phyloP scores from a whole-genome alignment of 2,797 vertebrate genomes.

The Buceros bicornis region DNA sequence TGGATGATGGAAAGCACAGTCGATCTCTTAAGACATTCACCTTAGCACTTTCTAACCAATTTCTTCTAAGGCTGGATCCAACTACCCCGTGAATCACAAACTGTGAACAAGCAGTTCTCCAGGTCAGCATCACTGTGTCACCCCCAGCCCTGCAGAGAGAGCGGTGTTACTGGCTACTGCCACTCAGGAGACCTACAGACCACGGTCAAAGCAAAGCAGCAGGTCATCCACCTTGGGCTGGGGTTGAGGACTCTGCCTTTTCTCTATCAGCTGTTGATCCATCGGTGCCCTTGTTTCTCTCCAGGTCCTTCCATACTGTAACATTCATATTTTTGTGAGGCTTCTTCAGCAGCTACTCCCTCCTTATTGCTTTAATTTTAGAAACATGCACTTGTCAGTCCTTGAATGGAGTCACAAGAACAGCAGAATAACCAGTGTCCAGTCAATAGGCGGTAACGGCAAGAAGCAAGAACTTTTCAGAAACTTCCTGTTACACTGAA shows the following conservation, averaged over 20 bases:
- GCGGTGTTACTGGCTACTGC: neutral
- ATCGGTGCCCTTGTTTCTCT: neutral
- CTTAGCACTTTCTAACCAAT: neutral
- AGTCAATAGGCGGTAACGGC: neutral
- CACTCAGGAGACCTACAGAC: neutral
- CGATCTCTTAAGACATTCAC: neutral
- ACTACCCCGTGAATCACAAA: neutral
- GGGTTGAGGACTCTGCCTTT: neutral
- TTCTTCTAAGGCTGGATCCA: neutral
- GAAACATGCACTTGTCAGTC: neutral
- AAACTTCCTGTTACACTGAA: neutral
- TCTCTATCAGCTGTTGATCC: neutral
- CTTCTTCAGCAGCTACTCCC: neutral
- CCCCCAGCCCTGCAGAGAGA: rapidly evolving
- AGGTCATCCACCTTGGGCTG: neutral
- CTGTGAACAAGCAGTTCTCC: neutral
- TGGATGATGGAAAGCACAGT: neutral
- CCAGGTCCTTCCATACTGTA: neutral
- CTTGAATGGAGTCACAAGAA: neutral
- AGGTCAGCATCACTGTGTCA: neutral
- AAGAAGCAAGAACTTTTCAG: neutral
- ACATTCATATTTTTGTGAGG: neutral
- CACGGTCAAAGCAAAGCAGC: neutral
- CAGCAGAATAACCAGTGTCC: rapidly evolving
- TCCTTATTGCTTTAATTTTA: neutral